These are phyloP conservation scores for Halyomorpha halys DNA, from an alignment of 1,140 invertebrate genomes.

Conservation along the genomic window DNA sequence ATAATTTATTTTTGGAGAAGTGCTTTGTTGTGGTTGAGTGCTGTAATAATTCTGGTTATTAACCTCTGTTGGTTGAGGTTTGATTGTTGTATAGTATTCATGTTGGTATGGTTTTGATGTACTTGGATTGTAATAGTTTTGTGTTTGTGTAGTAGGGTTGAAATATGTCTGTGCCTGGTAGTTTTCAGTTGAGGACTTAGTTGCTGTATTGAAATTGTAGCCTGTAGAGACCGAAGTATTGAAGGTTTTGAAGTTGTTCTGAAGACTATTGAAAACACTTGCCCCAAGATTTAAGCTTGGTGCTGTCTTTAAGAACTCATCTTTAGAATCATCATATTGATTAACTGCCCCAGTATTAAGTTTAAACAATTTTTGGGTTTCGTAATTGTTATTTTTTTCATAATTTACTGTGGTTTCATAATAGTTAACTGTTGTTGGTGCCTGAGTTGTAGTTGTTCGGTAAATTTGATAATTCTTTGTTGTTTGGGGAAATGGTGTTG, in stretches of 20 bases:
- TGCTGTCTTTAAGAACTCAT: slow-evolving; percentile 32
- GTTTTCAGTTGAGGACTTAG: slow-evolving; percentile 14
- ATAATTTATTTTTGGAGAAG: background rate
- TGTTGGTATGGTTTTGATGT: slow-evolving; percentile 8
- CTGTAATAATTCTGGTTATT: slow-evolving; percentile 9
- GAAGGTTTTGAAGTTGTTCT: slow-evolving; percentile 29
- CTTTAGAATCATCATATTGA: slow-evolving; percentile 27
- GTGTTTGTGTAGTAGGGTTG: slow-evolving; percentile 15
- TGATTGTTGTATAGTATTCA: background rate
- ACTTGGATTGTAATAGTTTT: background rate
- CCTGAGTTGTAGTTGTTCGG: slow-evolving; percentile 3
- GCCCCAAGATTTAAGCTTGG: slow-evolving; percentile 32
- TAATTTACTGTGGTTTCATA: slow-evolving; percentile 11
- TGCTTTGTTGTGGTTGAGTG: slow-evolving; percentile 3
- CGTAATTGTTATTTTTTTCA: slow-evolving; percentile 28
- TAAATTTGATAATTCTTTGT: background rate
- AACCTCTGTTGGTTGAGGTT: background rate
- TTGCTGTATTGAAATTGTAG: slow-evolving; percentile 29
- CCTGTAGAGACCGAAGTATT: slow-evolving; percentile 31
- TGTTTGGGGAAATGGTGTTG: background rate
- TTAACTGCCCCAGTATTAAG: slow-evolving; percentile 27
- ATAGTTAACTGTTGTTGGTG: slow-evolving; percentile 15
- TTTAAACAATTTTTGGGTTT: slow-evolving; percentile 28
- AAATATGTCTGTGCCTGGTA: slow-evolving; percentile 15
- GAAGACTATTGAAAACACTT: slow-evolving; percentile 31